Evolutionary conservation across 2,113 vertebrate genomes (phyloP), one percentile per base, ranked within the genome.

Genomic region (Eulacestoma nigropectus): DNA sequence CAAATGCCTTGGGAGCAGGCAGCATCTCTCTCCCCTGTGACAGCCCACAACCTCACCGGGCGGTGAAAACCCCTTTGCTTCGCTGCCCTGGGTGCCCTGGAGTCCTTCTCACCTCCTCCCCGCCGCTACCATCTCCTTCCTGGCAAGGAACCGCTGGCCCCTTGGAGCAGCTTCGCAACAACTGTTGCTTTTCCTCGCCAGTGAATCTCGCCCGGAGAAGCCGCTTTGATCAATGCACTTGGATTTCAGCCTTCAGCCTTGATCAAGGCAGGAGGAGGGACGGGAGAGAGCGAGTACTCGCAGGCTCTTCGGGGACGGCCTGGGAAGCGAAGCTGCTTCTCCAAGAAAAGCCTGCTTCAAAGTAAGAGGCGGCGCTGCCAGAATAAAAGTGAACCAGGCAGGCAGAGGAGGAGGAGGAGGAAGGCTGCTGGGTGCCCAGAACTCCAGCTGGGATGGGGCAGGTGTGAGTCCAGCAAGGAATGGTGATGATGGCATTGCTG

Each of bases 261-360:
- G 96, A 97, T 96, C 83, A 93, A 96, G 96, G 92, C 93, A 37
- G 89, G 64, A 55, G 95, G 93, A 96, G 95, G 94, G 91, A 93
- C 0, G 10, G 6, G 27, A 8, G 5, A 37, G 93, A 73, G 63
- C 4, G 32, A 86, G 84, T 3, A 73, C 77, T 87, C 22, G 0
- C 3, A 2, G 80, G 57, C 55, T 89, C 91, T 96, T 94, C 35
- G 65, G 92, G 90, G 90, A 95, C 1, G 1, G 26, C 3, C 69
- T 75, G 78, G 88, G 72, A 89, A 93, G 72, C 1, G 6, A 29
- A 90, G 76, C 76, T 93, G 35, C 13, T 70, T 35, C 94, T 91
- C 69, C 77, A 55, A 57, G 95, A 91, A 90, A 92, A 95, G 52
- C 22, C 50, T 57, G 84, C 95, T 97, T 96, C 95, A 95, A 89